phyloP scores from a whole-genome alignment of 2,797 vertebrate species.

The Dendrocincla tyrannina region DNA sequence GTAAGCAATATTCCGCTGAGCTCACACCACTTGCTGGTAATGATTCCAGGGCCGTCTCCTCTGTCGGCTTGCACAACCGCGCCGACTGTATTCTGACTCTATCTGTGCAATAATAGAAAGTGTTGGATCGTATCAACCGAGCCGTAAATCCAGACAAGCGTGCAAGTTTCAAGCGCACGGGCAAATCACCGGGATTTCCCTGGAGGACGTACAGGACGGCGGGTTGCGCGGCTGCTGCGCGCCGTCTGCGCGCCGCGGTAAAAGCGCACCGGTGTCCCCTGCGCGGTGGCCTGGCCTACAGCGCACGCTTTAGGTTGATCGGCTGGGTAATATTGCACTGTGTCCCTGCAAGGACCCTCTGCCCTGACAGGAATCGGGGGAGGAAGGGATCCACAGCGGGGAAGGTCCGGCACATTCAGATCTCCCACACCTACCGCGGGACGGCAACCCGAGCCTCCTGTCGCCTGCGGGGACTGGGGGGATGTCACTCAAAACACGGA shows the following conservation, averaged over 20 bases:
- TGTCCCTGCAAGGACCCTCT: background rate
- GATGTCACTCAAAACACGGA: background rate
- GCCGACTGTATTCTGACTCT: background rate
- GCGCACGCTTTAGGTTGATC: background rate
- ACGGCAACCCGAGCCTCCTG: background rate
- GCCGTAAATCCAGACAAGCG: background rate
- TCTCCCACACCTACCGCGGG: background rate
- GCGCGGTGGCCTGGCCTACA: background rate
- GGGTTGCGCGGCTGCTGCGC: background rate
- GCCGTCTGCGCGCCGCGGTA: background rate
- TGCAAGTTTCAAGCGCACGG: background rate
- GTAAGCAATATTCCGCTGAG: background rate
- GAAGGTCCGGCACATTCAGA: background rate
- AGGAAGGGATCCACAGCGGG: background rate
- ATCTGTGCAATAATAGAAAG: background rate
- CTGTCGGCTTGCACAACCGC: background rate
- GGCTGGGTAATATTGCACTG: background rate
- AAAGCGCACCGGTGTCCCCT: rapidly evolving
- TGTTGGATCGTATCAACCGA: background rate
- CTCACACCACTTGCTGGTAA: background rate
- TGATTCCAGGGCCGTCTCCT: background rate
- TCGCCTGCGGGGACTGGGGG: background rate
- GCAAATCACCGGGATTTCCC: background rate
- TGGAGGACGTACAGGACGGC: background rate
- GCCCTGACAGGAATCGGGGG: background rate